Conservation (phyloP, 2,797 vertebrate species). For the Fringilla coelebs region DNA sequence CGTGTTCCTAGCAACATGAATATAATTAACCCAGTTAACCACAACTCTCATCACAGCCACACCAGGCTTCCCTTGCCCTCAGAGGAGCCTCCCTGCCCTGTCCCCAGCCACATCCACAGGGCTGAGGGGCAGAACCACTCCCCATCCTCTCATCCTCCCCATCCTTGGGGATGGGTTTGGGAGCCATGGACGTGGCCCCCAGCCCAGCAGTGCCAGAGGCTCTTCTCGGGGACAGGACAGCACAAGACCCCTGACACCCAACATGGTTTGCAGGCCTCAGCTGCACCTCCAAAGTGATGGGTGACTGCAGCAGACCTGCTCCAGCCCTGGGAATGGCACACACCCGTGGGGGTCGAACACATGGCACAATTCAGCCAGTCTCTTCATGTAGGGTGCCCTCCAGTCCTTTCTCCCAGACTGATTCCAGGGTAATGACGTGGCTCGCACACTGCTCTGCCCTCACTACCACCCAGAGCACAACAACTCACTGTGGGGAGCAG, state of each 20-base stretch:
- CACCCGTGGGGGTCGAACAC: fast-evolving
- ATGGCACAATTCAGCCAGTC: fast-evolving
- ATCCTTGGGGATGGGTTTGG: fast-evolving
- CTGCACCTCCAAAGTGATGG: fast-evolving
- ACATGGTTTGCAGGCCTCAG: fast-evolving
- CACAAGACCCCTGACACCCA: not conserved
- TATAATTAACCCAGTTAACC: conserved; percentile 52
- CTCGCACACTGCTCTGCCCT: not conserved
- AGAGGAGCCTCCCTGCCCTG: not conserved
- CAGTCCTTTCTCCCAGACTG: not conserved
- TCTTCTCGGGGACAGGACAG: not conserved
- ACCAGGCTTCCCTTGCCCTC: not conserved
- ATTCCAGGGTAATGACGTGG: fast-evolving
- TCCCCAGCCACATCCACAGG: not conserved
- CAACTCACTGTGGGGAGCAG: not conserved
- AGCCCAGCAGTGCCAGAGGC: not conserved
- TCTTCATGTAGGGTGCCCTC: not conserved
- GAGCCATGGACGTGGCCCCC: fast-evolving
- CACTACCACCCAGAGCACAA: fast-evolving
- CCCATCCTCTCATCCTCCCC: fast-evolving
- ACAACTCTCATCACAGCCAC: fast-evolving
- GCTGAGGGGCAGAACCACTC: not conserved
- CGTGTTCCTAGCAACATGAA: conserved; percentile 35
- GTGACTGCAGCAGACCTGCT: not conserved
- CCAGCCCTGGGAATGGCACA: fast-evolving